A percentile compares a stretch with the other conserved stretches of the same genome.
phyloP scores from a whole-genome alignment of 2,797 vertebrate species.

The Spinus pinus region DNA sequence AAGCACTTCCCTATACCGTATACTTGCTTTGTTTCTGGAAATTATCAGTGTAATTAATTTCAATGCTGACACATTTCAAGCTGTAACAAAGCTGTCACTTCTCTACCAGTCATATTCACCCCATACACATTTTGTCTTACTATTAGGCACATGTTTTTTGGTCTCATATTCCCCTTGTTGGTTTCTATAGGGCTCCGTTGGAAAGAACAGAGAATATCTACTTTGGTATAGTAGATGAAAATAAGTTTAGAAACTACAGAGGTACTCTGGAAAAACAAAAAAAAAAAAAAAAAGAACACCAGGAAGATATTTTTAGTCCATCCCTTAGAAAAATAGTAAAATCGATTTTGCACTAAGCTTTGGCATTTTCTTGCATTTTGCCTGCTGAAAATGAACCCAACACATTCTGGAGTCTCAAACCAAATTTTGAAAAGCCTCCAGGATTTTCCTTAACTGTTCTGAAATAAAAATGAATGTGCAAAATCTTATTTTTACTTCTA shows the following conservation, averaged over 20 bases:
- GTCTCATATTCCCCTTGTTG: not conserved
- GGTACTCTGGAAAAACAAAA: not conserved
- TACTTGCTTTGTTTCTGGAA: not conserved
- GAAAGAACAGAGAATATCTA: not conserved
- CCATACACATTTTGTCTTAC: not conserved
- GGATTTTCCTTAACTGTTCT: not conserved
- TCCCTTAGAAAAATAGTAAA: not conserved
- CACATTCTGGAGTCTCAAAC: not conserved
- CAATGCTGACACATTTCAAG: not conserved
- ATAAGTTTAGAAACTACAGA: not conserved
- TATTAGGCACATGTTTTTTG: not conserved
- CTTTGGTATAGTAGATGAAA: not conserved
- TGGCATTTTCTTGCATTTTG: not conserved
- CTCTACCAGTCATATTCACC: not conserved
- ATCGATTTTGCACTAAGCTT: not conserved
- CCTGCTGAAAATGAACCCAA: not conserved
- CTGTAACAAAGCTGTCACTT: not conserved
- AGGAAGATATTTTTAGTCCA: not conserved
- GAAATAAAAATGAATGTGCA: not conserved
- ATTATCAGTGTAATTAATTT: not conserved
- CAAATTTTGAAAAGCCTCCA: not conserved
- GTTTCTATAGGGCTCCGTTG: not conserved
- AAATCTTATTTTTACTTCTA: not conserved
- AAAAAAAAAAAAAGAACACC: not conserved
- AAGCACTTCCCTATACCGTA: not conserved